These are phyloP conservation scores for Dinocampus coccinellae DNA, from an alignment of 2,888 invertebrate genomes.

Conservation along the genomic window DNA sequence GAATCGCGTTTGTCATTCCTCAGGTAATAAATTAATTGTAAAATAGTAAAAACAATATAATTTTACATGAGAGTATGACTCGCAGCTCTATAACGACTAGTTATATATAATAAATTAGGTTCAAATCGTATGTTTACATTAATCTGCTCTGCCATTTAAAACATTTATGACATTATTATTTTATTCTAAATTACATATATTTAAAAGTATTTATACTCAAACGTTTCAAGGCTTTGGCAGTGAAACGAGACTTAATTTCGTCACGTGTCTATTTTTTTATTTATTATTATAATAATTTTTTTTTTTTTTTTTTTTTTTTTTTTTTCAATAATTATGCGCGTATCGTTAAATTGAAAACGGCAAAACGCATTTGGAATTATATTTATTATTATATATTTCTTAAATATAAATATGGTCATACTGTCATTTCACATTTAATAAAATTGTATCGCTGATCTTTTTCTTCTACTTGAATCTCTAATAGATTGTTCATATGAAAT, in stretches of 20 bases:
- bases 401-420: not conserved
- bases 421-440: slow-evolving; percentile 9
- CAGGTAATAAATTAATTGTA: not conserved
- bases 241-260: slow-evolving; percentile 63
- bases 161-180: slow-evolving; percentile 7
- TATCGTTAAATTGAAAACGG: slow-evolving; percentile 2
- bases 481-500: slow-evolving; percentile 70
- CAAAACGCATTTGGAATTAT: not conserved
- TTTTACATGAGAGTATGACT: slow-evolving; percentile 17
- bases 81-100: slow-evolving; percentile 31
- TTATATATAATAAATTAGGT: slow-evolving; percentile 52
- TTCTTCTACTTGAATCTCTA: slow-evolving; percentile 57
- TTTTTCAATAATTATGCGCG: slow-evolving; percentile 27
- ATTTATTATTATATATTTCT: not conserved
- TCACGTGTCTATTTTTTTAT: slow-evolving; percentile 37
- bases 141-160: slow-evolving; percentile 40
- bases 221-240: slow-evolving; percentile 70
- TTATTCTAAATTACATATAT: slow-evolving; percentile 19
- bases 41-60: not conserved
- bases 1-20: not conserved
- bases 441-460: slow-evolving; percentile 31
- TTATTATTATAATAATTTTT: too few species aligned
- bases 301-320: too few species aligned
- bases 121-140: slow-evolving; percentile 66
- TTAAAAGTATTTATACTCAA: slow-evolving; percentile 58